Evolutionary conservation across 2,113 vertebrate species (phyloP).

Genomic region (Toxostoma redivivum): DNA sequence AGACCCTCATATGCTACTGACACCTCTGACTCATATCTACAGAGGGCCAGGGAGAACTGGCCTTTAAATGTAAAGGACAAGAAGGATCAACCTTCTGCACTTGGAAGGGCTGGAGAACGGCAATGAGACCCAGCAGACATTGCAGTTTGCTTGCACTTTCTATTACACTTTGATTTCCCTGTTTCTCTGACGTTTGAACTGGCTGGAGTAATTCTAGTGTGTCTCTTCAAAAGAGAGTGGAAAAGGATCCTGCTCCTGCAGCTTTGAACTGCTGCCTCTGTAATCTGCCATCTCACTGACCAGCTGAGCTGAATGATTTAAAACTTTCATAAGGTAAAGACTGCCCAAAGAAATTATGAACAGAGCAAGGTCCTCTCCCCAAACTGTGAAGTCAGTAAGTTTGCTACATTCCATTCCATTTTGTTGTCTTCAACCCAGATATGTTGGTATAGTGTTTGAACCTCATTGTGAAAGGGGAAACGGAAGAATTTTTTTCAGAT

Average conservation of each 20-base stretch:
- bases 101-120: neutral
- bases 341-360: neutral
- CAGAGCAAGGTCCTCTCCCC: neutral
- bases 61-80: neutral
- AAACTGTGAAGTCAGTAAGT: neutral
- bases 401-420: neutral
- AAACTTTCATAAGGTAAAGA: neutral
- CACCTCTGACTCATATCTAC: neutral
- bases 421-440: neutral
- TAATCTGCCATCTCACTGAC: neutral
- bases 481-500: neutral
- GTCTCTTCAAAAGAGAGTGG: neutral
- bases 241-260: neutral
- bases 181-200: neutral
- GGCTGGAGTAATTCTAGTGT: neutral
- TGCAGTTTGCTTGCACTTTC: neutral
- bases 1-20: neutral
- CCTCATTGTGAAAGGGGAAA: neutral
- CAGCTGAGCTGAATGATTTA: neutral
- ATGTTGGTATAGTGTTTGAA: neutral
- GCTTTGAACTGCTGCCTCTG: constrained; percentile 7
- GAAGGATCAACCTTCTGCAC: neutral
- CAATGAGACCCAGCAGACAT: neutral
- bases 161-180: neutral
- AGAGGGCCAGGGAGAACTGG: neutral